A percentile compares a stretch with the other conserved stretches of the same genome.
Conservation (phyloP, 1,140 invertebrate species). For the Akabosia matsudoensis region DNA sequence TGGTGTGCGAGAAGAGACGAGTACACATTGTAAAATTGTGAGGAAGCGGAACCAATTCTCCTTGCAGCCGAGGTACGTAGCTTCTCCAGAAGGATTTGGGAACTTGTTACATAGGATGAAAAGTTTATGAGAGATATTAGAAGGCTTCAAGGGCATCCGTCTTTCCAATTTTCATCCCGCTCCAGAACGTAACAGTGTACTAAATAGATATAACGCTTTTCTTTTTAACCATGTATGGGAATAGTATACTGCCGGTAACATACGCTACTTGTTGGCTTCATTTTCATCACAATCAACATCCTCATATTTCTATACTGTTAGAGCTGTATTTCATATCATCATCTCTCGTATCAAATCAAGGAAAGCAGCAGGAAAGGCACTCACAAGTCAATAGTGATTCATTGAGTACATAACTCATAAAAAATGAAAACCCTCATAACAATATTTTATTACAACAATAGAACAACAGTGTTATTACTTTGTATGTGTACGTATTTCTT, state of each 20-base stretch:
- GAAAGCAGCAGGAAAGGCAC: conserved; percentile 3
- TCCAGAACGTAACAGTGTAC: too few species aligned
- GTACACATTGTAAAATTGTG: not conserved
- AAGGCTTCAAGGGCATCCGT: conserved; percentile 21
- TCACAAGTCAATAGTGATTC: conserved; percentile 20
- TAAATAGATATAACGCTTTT: too few species aligned
- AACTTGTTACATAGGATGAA: not conserved
- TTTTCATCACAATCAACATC: not conserved
- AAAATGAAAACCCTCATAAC: not conserved
- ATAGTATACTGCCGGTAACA: not conserved
- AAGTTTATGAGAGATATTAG: not conserved
- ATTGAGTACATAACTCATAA: conserved; percentile 21
- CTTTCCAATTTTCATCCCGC: not conserved
- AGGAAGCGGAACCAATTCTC: conserved; percentile 17
- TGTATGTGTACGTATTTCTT: too few species aligned
- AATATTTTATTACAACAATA: not conserved
- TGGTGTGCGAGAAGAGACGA: not conserved
- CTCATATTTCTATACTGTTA: not conserved
- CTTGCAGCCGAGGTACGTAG: not conserved
- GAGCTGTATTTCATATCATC: not conserved
- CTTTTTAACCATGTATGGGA: not conserved
- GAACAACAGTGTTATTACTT: not conserved
- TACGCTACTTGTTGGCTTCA: conserved; percentile 18
- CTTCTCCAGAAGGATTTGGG: not conserved
- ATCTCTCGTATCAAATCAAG: not conserved